Percentiles rank a stretch among this genome's conserved stretches.
These are phyloP conservation scores for Colossoma macropomum DNA, from an alignment of 2,113 vertebrate species.

Conservation along the genomic window DNA sequence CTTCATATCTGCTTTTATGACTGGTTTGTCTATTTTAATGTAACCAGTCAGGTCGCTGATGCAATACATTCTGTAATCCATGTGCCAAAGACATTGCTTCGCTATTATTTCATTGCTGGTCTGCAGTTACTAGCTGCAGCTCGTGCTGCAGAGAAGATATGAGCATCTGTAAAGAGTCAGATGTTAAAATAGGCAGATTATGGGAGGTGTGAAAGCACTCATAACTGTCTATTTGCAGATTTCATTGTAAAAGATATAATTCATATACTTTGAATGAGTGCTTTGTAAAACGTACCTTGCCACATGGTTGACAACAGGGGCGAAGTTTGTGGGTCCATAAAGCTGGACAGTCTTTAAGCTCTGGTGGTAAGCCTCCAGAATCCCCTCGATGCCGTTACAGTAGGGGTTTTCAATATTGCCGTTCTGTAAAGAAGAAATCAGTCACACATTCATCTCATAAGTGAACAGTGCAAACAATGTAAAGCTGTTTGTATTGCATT, in stretches of 20 bases:
- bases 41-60: too few relatives aligned
- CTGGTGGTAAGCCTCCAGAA: constrained; percentile 92
- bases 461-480: not conserved
- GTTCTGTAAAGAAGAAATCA: constrained; percentile 77
- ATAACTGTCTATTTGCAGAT: not conserved
- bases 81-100: too few relatives aligned
- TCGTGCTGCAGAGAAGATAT: too few relatives aligned
- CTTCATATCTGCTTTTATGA: too few relatives aligned
- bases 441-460: not conserved
- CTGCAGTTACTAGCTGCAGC: too few relatives aligned
- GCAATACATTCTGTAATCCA: too few relatives aligned
- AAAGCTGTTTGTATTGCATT: not conserved
- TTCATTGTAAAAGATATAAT: not conserved
- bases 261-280: not conserved
- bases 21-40: too few relatives aligned
- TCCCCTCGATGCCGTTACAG: constrained; percentile 91
- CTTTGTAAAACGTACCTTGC: constrained; percentile 79
- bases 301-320: constrained; percentile 92
- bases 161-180: too few relatives aligned
- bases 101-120: too few relatives aligned
- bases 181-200: too few relatives aligned
- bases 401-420: constrained; percentile 91
- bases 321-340: constrained; percentile 95
- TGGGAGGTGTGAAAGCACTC: too few relatives aligned
- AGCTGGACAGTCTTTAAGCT: constrained; percentile 94